Evolutionary conservation across 2,797 vertebrate genomes (phyloP).

Genomic region (Falco cherrug): DNA sequence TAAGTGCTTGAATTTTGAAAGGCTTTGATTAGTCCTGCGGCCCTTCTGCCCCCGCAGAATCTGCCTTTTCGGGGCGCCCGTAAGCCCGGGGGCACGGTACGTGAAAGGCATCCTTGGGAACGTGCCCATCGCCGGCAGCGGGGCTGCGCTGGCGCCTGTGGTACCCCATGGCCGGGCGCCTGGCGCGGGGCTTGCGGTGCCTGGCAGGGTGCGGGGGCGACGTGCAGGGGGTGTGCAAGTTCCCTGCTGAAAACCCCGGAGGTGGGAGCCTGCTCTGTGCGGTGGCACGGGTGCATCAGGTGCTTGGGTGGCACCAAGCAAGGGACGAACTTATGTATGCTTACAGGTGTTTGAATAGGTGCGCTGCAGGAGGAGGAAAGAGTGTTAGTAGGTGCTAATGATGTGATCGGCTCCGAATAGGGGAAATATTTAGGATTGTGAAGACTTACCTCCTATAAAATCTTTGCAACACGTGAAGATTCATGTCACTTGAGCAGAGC

Average conservation of each 20-base stretch:
- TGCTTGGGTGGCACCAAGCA: neutral
- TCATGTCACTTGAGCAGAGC: neutral
- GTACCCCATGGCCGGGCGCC: too few species aligned
- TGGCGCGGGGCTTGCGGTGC: too few species aligned
- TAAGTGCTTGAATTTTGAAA: neutral
- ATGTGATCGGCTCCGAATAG: neutral
- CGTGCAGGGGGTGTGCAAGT: accelerated
- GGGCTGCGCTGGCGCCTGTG: accelerated
- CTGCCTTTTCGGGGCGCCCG: accelerated
- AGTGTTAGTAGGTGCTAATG: neutral
- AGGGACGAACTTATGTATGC: accelerated
- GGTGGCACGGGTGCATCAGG: neutral
- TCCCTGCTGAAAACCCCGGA: neutral
- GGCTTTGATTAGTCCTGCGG: neutral
- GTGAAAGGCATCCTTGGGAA: accelerated
- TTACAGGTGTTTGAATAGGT: too few species aligned
- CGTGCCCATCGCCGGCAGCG: accelerated
- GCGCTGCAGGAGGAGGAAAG: too few species aligned
- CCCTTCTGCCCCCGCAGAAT: accelerated
- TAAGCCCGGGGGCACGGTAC: accelerated
- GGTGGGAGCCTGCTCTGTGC: neutral
- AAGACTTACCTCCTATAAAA: neutral
- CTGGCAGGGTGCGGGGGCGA: neutral
- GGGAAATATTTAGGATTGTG: neutral
- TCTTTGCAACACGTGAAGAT: neutral